These are phyloP conservation scores for Hemibagrus guttatus DNA, from an alignment of 2,797 vertebrate species.

Conservation along the genomic window DNA sequence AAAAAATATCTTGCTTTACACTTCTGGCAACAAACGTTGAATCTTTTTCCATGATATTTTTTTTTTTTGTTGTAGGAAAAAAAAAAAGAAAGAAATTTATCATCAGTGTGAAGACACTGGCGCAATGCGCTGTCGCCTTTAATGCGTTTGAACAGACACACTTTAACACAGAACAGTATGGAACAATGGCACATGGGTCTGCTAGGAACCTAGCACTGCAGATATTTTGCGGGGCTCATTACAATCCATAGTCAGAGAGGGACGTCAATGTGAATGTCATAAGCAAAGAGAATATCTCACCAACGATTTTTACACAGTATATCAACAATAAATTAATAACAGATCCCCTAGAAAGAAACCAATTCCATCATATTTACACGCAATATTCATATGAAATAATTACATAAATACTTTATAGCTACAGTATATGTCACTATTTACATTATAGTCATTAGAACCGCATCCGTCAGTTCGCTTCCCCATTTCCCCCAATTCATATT, in stretches of 20 bases:
- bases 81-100: slow-evolving; percentile 53
- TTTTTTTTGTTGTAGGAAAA: slow-evolving; percentile 59
- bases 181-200: slow-evolving; percentile 78
- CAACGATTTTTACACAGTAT: slow-evolving; percentile 90
- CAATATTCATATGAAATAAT: slow-evolving; percentile 99
- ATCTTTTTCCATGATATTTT: slow-evolving; percentile 69
- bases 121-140: slow-evolving; percentile 75
- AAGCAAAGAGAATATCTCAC: slow-evolving; percentile 76
- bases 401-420: slow-evolving; percentile 96
- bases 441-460: slow-evolving; percentile 86
- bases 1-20: background rate
- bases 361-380: slow-evolving; percentile 97
- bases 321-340: slow-evolving; percentile 99
- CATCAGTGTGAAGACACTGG: slow-evolving; percentile 73
- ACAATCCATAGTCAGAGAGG: slow-evolving; percentile 68
- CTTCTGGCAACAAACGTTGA: background rate
- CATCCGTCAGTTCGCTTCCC: slow-evolving; percentile 68
- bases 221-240: slow-evolving; percentile 58
- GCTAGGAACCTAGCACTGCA: slow-evolving; percentile 68
- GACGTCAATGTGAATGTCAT: slow-evolving; percentile 80
- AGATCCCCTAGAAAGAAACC: slow-evolving; percentile 88
- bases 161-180: slow-evolving; percentile 73
- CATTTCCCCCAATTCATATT: slow-evolving; percentile 71
- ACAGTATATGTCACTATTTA: slow-evolving; percentile 94
- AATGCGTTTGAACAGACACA: slow-evolving; percentile 74